Conservation (phyloP, 2,797 vertebrate genomes). For the Pelobates cultripes region DNA sequence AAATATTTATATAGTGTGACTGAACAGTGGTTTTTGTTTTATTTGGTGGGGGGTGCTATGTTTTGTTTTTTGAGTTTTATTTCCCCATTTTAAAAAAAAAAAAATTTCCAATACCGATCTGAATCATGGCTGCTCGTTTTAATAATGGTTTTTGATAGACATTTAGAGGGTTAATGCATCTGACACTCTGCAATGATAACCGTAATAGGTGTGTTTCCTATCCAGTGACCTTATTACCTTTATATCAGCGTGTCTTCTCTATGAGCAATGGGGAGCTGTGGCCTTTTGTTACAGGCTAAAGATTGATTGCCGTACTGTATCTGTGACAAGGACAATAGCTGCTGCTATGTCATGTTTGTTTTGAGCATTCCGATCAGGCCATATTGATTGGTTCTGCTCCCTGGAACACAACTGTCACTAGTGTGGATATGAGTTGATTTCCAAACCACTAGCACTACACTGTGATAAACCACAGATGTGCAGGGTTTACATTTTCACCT, state of each 20-base stretch:
- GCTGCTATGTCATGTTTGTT: slow-evolving; percentile 48
- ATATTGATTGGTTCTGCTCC: slow-evolving; percentile 34
- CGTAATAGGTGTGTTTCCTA: background rate
- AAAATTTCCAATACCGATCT: too few species aligned
- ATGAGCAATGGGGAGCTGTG: slow-evolving; percentile 6
- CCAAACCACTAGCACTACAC: background rate
- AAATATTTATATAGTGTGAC: too few species aligned
- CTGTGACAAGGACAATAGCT: slow-evolving; percentile 47
- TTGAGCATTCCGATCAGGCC: slow-evolving; percentile 31
- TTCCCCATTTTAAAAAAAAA: too few species aligned
- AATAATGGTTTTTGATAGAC: background rate
- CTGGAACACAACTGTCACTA: slow-evolving; percentile 28
- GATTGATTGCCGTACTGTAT: slow-evolving; percentile 37
- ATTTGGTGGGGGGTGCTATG: too few species aligned
- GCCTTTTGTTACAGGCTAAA: slow-evolving; percentile 23
- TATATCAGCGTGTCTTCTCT: background rate
- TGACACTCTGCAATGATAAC: background rate
- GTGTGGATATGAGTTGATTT: slow-evolving; percentile 17
- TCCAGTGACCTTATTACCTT: slow-evolving; percentile 11
- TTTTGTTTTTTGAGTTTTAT: too few species aligned
- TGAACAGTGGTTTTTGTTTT: too few species aligned
- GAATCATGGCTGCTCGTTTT: too few species aligned
- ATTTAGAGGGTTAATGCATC: background rate
- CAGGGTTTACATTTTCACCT: background rate
- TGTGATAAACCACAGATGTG: background rate